Percentiles rank a stretch among this genome's conserved stretches.
Evolutionary conservation across 2,797 vertebrate genomes (phyloP).

Genomic region (Pangasius mekongensis): DNA sequence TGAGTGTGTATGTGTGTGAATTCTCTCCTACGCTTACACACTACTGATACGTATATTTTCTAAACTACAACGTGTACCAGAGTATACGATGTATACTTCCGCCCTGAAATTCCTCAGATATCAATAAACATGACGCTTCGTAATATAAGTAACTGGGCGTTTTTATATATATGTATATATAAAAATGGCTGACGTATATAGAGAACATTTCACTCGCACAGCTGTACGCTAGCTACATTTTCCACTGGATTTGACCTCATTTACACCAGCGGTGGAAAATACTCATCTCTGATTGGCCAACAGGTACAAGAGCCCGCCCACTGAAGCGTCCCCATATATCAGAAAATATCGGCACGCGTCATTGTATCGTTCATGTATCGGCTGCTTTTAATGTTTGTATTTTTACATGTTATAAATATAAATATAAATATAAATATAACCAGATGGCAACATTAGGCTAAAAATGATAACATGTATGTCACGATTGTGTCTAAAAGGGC

Average conservation of each 20-base stretch:
- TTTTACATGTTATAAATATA: not conserved
- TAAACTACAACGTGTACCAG: not conserved
- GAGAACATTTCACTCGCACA: not conserved
- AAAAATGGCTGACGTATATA: not conserved
- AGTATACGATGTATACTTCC: not conserved
- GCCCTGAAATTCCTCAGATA: not conserved
- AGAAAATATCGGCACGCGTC: not conserved
- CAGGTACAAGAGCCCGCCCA: not conserved
- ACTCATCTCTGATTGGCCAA: constrained; percentile 6
- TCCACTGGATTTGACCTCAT: not conserved
- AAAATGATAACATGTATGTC: not conserved
- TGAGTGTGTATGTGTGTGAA: not conserved
- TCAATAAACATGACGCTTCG: not conserved
- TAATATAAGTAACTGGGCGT: not conserved
- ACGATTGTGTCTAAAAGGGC: not conserved
- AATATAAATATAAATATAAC: not conserved
- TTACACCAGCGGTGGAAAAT: not conserved
- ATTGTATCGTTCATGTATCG: not conserved
- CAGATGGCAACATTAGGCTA: not conserved
- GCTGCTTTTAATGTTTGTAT: not conserved
- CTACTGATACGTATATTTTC: not conserved
- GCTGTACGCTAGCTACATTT: not conserved
- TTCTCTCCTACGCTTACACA: constrained; percentile 7
- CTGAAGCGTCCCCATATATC: too few relatives aligned
- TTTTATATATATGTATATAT: not conserved